These are phyloP conservation scores for Myotis myotis DNA, from an alignment of 2,797 vertebrate genomes.

Conservation along the genomic window DNA sequence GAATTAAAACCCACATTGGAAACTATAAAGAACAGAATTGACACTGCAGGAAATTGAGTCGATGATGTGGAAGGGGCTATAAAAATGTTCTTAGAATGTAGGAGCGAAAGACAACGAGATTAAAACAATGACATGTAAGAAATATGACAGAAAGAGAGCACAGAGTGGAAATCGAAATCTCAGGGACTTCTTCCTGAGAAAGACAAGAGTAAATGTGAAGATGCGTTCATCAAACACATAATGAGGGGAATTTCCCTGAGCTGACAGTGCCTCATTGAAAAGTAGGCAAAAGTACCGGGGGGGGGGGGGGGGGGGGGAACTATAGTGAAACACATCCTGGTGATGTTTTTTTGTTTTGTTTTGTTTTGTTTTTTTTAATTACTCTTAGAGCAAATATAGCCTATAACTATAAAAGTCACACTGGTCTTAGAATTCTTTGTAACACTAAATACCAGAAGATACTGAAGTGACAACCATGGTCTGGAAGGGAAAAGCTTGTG, in stretches of 20 bases:
- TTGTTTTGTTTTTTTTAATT: too few species aligned
- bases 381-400: not conserved
- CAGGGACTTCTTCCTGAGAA: not conserved
- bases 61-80: slow-evolving; percentile 65
- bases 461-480: not conserved
- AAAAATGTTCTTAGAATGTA: slow-evolving; percentile 49
- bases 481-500: not conserved
- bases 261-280: not conserved
- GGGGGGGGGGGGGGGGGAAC: not conserved
- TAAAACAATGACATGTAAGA: slow-evolving; percentile 53
- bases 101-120: slow-evolving; percentile 64
- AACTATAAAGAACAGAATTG: slow-evolving; percentile 69
- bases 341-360: slow-evolving; percentile 1
- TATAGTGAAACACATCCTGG: not conserved
- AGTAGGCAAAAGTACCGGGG: not conserved
- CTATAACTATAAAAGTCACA: not conserved
- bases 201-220: slow-evolving; percentile 20
- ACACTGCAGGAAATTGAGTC: slow-evolving; percentile 68
- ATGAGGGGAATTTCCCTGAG: not conserved
- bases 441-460: not conserved
- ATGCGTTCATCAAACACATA: not conserved
- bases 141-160: slow-evolving; percentile 47
- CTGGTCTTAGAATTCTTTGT: not conserved
- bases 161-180: slow-evolving; percentile 22
- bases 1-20: slow-evolving; percentile 58